A percentile compares a stretch with the other conserved stretches of the same genome.
These are phyloP conservation scores for Anoplolepis gracilipes DNA, from an alignment of 1,140 invertebrate genomes.

Conservation along the genomic window DNA sequence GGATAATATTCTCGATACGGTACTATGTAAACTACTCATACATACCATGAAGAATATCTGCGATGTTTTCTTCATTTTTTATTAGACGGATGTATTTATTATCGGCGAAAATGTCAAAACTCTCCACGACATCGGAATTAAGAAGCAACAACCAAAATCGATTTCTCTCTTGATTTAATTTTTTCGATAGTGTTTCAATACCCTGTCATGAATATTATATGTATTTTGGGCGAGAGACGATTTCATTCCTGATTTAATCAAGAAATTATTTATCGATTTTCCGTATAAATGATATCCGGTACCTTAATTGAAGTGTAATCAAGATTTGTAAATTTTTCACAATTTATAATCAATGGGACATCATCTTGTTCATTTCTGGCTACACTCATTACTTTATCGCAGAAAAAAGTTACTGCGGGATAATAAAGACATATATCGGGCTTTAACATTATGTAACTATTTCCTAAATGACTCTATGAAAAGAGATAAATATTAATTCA, in stretches of 20 bases:
- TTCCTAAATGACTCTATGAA: conserved; percentile 76
- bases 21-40: neutral
- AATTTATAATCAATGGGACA: conserved; percentile 88
- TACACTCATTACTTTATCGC: conserved; percentile 84
- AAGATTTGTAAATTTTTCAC: conserved; percentile 86
- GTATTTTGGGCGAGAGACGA: neutral
- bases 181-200: conserved; percentile 79
- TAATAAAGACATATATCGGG: conserved; percentile 89
- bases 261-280: conserved; percentile 25
- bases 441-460: conserved; percentile 86
- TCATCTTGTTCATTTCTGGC: conserved; percentile 78
- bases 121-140: conserved; percentile 67
- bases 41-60: conserved; percentile 32
- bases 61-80: conserved; percentile 73
- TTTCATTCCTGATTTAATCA: neutral
- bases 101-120: conserved; percentile 71
- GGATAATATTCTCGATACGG: neutral
- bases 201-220: conserved; percentile 74
- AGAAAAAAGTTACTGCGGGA: conserved; percentile 88
- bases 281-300: conserved; percentile 50
- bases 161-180: conserved; percentile 79
- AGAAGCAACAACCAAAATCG: conserved; percentile 81
- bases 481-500: conserved; percentile 7
- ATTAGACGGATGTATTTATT: conserved; percentile 74
- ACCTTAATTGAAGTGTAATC: conserved; percentile 89